Evolutionary conservation across 1,140 invertebrate genomes (phyloP), one percentile per base, ranked within the genome.

Genomic region (Magallana angulata): DNA sequence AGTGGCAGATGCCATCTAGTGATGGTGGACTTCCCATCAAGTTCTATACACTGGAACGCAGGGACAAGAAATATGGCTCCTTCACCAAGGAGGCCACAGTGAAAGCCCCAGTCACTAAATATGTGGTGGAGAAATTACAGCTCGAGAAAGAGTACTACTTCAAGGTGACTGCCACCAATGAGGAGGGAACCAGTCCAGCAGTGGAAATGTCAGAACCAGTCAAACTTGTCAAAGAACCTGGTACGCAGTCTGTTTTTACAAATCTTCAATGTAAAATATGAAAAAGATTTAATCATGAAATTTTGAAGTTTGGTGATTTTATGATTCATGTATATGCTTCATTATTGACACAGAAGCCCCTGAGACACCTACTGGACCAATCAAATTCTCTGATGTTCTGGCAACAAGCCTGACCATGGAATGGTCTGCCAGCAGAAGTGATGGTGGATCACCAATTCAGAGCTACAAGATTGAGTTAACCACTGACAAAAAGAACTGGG

Each of bases 401-500:
- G 98, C 98, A 93, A 98, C 99, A 93, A 98, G 98, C n/a, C 98
- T 97, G 93, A 99, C 98, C 91, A 82, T 95, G 89, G 90, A 71
- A 76, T 99, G 98, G 98, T 97, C 97, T 92, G 97, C 98, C 90
- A 98, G 98, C 0, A 96, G 96, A 12, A 97, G 97, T 92, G 98
- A 99, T 95, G 98, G 98, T 82, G 98, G 98, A 30, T 95, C 98
- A n/a, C 96, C 96, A 64, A 96, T 99, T 86, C 98, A 97, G 0
- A 98, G 99, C 93, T 99, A 99, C 94, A 97, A 98, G 58, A 96
- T 99, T 4, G 98, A 99, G 94, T 98, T 99, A 98, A 99, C 99
- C 94, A 97, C 98, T 96, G 98, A 99, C 93, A 96, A 97, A 8
- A 90, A 92, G 96, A 96, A 85, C 16, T 97, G 92, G 93, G 96